phyloP scores from a whole-genome alignment of 2,888 invertebrate species.

The Monopis laevigella region DNA sequence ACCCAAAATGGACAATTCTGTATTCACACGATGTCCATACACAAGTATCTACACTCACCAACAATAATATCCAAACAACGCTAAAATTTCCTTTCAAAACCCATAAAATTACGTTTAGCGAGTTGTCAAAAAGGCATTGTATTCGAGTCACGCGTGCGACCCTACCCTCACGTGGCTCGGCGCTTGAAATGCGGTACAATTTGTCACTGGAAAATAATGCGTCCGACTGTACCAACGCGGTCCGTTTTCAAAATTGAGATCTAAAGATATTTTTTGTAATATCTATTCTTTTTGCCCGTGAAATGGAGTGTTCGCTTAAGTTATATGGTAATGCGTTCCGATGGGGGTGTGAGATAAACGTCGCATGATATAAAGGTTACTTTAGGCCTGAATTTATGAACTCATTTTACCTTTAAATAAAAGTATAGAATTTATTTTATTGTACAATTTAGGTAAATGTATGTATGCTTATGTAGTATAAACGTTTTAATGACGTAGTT shows the following conservation, averaged over 20 bases:
- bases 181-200: constrained; percentile 1
- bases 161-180: constrained; percentile 6
- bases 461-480: too few species aligned
- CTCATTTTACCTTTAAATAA: too few species aligned
- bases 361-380: too few species aligned
- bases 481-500: too few species aligned
- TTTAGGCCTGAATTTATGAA: too few species aligned
- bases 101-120: constrained; percentile 12
- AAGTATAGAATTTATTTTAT: too few species aligned
- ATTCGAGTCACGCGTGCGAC: constrained; percentile 9
- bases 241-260: constrained; percentile 3
- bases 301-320: too few species aligned
- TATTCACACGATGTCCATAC: constrained; percentile 1
- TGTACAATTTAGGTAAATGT: too few species aligned
- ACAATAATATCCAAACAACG: constrained; percentile 10
- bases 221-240: constrained; percentile 9
- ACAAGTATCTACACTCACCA: not conserved
- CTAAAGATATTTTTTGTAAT: constrained; percentile 9
- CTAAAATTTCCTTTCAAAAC: constrained; percentile 11
- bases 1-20: constrained; percentile 3
- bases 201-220: constrained; percentile 11
- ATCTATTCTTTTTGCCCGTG: constrained; percentile 5
- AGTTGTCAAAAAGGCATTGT: constrained; percentile 12
- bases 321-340: too few species aligned
- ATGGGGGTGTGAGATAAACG: too few species aligned